Evolutionary conservation across 2,113 vertebrate species (phyloP), one percentile per base, ranked within the genome.

Genomic region (Bos javanicus): DNA sequence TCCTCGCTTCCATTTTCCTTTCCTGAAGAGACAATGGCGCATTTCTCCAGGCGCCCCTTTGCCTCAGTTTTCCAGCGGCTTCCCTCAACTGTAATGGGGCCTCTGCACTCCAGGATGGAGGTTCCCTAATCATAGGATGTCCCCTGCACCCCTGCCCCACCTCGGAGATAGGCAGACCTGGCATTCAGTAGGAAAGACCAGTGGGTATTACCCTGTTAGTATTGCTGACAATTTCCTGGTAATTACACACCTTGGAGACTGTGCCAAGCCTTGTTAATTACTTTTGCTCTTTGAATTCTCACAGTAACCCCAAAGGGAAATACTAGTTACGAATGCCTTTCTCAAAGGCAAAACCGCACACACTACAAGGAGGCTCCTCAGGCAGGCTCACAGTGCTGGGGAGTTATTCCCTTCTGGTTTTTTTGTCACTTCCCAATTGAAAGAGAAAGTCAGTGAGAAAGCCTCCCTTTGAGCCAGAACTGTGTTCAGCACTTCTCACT

Each of bases 1-100:
- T 5, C n/a, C 23, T 78, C 39, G 21, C 59, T 50, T 36, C 15
- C 4, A 0, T 19, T 3, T 23, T 6, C 21, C 23, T 23, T 4
- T 2, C 5, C 7, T 3, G 9, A 13, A 48, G 28, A 13, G 8
- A 2, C 16, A 23, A 0, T 67, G 30, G 80, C 26, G 10, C 7
- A 0, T 48, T 56, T 56, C 7, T 33, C 8, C 6, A 1, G 46
- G 19, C 7, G 5, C 17, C 56, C 26, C 81, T 80, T 67, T 33
- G 7, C 19, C 3, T 28, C 1, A 13, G 64, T 26, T 80, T 25
- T 30, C 21, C 28, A 57, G 57, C 12, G 4, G 10, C 26, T 39
- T 7, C n/a, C 57, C 36, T 30, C 87, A 11, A 39, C 39, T 16
- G 26, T 19, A 6, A 28, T 2, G 3, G 1, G 5, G 3, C 21